Base-by-base conservation (phyloP, 2,888 invertebrate genomes). In the Papilio elwesi region DNA sequence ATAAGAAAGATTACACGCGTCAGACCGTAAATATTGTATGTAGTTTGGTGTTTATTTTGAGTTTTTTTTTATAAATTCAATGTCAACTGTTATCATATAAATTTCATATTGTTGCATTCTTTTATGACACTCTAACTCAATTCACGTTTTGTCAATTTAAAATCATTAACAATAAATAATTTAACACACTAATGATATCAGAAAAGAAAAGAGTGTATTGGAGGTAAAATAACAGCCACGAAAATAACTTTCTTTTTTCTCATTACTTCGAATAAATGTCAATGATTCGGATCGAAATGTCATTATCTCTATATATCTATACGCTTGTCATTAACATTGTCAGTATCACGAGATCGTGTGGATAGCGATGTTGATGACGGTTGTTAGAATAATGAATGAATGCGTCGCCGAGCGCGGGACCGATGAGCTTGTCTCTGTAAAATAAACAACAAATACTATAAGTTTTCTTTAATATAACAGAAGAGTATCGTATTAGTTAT, bases 351-450 rank as follows among this genome's bases (percentile, higher is more conserved):
- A 78, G 70, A 78, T 67, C 38, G 71, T 76, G 55, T 74, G 75
- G 51, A 69, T 75, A 71, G 71, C 68, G 43, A 76, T 76, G 72
- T 71, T 74, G 55, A 80, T 74, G 65, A 76, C 67, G 38, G 65
- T 64, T 38, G 79, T 55, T 62, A 77, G 16, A 48, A 77, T 67
- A 77, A 75, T 62, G 65, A 67, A 65, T 71, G 70, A 53, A 78
- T 77, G 77, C 79, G 80, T 55, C 82, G 82, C 76, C 71, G 76
- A 81, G 73, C 78, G 81, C 79, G 80, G 78, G 68, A 76, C 78
- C 11, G 87, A 82, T 7, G 85, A 82, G 76, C 85, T 90, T 49
- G 85, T 87, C 79, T 90, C 92, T 92, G 91, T 74, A 90, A 90
- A 74, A 74, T 78, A 77, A 75, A n/a, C 48, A 66, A 62, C 10